These are phyloP conservation scores for Meleagris gallopavo DNA, from an alignment of 2,113 vertebrate genomes.

Conservation along the genomic window DNA sequence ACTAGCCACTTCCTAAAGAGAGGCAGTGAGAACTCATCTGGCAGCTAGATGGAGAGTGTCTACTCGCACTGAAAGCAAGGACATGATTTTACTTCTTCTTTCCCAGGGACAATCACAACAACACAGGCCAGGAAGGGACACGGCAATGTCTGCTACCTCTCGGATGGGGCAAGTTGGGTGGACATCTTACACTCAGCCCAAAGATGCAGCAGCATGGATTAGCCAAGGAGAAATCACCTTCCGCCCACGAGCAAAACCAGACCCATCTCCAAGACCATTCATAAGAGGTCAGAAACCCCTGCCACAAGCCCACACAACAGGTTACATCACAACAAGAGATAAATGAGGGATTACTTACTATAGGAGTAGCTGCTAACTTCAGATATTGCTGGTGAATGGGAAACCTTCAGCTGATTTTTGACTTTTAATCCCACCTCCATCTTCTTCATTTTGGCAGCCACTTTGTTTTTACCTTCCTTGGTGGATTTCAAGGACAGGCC, in stretches of 20 bases:
- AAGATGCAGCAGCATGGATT: neutral
- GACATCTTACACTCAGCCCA: neutral
- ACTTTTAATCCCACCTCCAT: slow-evolving; percentile 84
- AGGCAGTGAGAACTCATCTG: neutral
- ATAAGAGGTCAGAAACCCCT: neutral
- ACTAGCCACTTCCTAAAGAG: neutral
- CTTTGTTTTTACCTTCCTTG: slow-evolving; percentile 90
- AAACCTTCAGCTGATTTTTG: slow-evolving; percentile 88
- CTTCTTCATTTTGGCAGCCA: slow-evolving; percentile 83
- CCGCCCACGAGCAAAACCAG: neutral
- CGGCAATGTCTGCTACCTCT: accelerated
- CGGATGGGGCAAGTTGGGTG: neutral
- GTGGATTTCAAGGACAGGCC: slow-evolving; percentile 78
- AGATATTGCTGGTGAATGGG: slow-evolving; percentile 90
- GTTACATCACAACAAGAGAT: neutral
- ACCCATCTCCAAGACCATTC: neutral
- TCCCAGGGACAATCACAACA: neutral
- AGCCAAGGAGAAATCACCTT: neutral
- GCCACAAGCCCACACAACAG: neutral
- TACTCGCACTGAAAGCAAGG: neutral
- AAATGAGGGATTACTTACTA: slow-evolving; percentile 84
- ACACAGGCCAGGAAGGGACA: neutral
- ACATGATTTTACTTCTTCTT: neutral
- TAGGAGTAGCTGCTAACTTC: slow-evolving; percentile 97
- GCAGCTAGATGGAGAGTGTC: neutral